phyloP scores from a whole-genome alignment of 2,113 vertebrate genomes.

The Lipophrys pholis region DNA sequence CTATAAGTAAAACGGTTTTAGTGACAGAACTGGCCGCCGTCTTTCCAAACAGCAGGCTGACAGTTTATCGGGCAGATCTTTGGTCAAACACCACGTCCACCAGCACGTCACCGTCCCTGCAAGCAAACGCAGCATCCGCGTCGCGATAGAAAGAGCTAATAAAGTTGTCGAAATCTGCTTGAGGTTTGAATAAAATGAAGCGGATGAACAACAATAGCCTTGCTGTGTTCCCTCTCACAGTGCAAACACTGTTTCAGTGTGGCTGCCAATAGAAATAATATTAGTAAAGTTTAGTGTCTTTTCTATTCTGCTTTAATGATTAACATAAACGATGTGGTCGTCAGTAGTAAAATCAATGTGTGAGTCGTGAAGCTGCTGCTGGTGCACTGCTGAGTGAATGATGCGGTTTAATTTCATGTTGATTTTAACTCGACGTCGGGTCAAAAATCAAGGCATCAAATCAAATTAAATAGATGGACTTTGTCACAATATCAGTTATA shows the following conservation, averaged over 20 bases:
- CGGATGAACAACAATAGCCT: constrained; percentile 45
- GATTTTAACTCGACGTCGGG: constrained; percentile 40
- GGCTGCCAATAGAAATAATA: constrained; percentile 21
- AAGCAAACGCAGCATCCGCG: constrained; percentile 57
- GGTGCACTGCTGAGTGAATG: constrained; percentile 54
- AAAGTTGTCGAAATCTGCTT: background rate
- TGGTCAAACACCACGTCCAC: constrained; percentile 53
- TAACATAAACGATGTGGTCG: constrained; percentile 17
- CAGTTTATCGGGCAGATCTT: constrained; percentile 53
- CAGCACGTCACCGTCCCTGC: constrained; percentile 62
- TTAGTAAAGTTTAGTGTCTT: background rate
- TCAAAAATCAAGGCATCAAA: constrained; percentile 69
- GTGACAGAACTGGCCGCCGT: constrained; percentile 44
- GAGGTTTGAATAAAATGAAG: constrained; percentile 23
- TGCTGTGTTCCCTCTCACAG: constrained; percentile 57
- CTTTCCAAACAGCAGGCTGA: constrained; percentile 41
- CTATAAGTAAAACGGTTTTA: constrained; percentile 26
- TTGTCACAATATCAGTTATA: constrained; percentile 81
- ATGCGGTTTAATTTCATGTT: constrained; percentile 25
- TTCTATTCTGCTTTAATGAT: constrained; percentile 27
- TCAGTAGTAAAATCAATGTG: constrained; percentile 34
- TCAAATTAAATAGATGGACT: constrained; percentile 72
- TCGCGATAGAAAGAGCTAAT: constrained; percentile 11
- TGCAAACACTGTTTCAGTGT: constrained; percentile 60
- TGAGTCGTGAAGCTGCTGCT: constrained; percentile 60